Evolutionary conservation across 2,888 invertebrate species (phyloP).

Genomic region (Catotricha subobsoleta): DNA sequence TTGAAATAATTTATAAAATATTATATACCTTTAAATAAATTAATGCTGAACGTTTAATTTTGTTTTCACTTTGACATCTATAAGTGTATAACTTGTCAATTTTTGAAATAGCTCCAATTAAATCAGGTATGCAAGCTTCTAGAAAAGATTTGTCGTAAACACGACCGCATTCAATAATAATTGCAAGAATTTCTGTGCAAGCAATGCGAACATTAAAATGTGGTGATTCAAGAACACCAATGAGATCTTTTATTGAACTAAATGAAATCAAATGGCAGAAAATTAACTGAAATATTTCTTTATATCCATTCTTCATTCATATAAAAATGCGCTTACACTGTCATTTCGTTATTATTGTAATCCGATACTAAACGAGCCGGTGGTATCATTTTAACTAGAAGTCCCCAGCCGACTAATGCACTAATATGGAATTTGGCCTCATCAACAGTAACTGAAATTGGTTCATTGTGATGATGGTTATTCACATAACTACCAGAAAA

Average conservation of each 20-base stretch:
- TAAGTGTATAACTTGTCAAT: too few relatives aligned
- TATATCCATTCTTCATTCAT: too few relatives aligned
- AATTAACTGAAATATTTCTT: neutral
- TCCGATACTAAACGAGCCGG: constrained; percentile 50
- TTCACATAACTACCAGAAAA: constrained; percentile 66
- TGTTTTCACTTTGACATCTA: too few relatives aligned
- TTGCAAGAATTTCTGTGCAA: constrained; percentile 63
- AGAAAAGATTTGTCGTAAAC: constrained; percentile 41
- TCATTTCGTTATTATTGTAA: too few relatives aligned
- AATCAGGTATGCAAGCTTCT: constrained; percentile 36
- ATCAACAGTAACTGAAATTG: constrained; percentile 46
- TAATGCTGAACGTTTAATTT: too few relatives aligned
- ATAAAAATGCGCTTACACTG: too few relatives aligned
- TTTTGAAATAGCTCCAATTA: constrained; percentile 61
- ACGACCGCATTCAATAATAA: constrained; percentile 55
- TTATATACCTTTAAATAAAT: too few relatives aligned
- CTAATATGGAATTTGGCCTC: constrained; percentile 59
- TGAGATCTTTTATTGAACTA: constrained; percentile 35
- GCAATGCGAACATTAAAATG: constrained; percentile 65
- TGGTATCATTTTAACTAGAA: constrained; percentile 67
- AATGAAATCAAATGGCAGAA: constrained; percentile 6
- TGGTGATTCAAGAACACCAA: constrained; percentile 57
- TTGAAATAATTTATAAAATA: too few relatives aligned
- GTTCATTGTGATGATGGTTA: constrained; percentile 61
- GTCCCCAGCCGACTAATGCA: constrained; percentile 76